These are phyloP conservation scores for Meda fulgida DNA, from an alignment of 2,797 vertebrate species.

Conservation along the genomic window DNA sequence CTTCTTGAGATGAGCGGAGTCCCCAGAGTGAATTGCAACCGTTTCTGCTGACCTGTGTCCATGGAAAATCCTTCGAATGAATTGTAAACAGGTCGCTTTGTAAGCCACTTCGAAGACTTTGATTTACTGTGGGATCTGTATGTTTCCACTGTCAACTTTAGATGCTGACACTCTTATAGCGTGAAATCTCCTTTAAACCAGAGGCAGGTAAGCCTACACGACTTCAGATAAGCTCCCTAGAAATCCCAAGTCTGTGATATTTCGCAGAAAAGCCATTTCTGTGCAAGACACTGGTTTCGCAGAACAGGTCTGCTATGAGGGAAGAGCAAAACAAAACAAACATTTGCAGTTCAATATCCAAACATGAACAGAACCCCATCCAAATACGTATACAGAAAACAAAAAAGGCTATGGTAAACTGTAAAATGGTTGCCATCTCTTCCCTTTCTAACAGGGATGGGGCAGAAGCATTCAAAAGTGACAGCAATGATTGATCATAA, in stretches of 20 bases:
- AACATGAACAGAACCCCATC: slow-evolving; percentile 2
- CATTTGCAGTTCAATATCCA: slow-evolving; percentile 31
- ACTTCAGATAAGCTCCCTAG: slow-evolving; percentile 20
- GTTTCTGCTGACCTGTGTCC: slow-evolving; percentile 15
- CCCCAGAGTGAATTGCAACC: neutral
- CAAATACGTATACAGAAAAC: neutral
- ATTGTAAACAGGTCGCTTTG: slow-evolving; percentile 17
- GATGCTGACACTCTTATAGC: slow-evolving; percentile 6
- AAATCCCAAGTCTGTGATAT: slow-evolving; percentile 16
- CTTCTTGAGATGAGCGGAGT: neutral
- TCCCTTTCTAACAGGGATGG: neutral
- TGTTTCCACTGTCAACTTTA: slow-evolving; percentile 20
- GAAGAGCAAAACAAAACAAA: slow-evolving; percentile 21
- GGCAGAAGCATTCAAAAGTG: neutral
- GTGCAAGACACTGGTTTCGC: slow-evolving; percentile 12
- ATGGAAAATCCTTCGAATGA: neutral
- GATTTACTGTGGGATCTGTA: neutral
- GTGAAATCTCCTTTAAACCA: slow-evolving; percentile 13
- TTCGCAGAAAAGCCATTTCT: slow-evolving; percentile 23
- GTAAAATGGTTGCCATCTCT: neutral
- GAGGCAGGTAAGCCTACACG: neutral
- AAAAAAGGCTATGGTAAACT: too few relatives aligned
- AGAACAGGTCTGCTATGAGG: slow-evolving; percentile 2
- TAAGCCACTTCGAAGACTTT: slow-evolving; percentile 1
- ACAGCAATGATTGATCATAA: neutral